phyloP scores from a whole-genome alignment of 2,797 vertebrate species.

The Sarcophilus harrisii region DNA sequence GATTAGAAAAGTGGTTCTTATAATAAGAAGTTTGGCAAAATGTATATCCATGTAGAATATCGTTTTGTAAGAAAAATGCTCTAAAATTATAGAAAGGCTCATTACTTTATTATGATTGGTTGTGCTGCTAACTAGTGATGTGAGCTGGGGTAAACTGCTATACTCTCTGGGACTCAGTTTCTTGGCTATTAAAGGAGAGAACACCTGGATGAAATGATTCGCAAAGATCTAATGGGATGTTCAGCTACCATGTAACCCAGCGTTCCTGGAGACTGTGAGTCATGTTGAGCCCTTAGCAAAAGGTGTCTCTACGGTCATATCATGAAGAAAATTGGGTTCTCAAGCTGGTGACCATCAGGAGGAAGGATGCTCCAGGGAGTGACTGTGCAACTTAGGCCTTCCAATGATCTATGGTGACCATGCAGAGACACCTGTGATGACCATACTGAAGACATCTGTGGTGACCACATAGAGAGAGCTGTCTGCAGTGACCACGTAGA shows the following conservation, averaged over 20 bases:
- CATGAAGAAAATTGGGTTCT: background rate
- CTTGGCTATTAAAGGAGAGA: background rate
- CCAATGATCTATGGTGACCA: no score
- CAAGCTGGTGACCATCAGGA: background rate
- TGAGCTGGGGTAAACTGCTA: background rate
- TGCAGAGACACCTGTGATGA: no score
- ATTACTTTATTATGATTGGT: constrained; percentile 31
- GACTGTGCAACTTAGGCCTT: background rate
- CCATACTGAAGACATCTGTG: no score
- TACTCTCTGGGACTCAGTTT: background rate
- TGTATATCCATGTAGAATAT: constrained; percentile 22
- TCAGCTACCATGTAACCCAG: background rate
- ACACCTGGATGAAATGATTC: background rate
- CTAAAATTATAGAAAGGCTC: constrained; percentile 2
- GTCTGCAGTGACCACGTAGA: no score
- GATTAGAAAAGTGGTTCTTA: constrained; percentile 52
- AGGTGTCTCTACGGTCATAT: background rate
- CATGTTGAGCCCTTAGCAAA: background rate
- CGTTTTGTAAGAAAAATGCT: constrained; percentile 33
- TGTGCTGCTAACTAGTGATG: background rate
- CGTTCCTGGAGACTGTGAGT: background rate
- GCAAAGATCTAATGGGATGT: background rate
- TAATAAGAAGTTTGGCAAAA: constrained; percentile 38
- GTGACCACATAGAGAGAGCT: no score
- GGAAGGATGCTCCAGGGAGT: background rate